Conservation (phyloP, 2,113 vertebrate genomes). For the Uropsilus gracilis region DNA sequence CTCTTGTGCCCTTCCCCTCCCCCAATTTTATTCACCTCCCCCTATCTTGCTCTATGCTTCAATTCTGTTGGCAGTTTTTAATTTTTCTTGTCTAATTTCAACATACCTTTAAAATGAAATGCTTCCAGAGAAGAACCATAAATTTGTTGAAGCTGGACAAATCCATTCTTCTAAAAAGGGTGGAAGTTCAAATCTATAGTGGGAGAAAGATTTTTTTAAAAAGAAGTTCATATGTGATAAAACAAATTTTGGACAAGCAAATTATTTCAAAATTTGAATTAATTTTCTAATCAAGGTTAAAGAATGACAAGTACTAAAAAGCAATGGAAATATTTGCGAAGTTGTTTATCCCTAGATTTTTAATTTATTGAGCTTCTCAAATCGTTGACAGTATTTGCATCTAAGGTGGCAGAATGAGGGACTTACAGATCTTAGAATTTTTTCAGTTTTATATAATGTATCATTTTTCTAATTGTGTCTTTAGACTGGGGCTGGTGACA, state of each 20-base stretch:
- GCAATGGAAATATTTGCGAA: background rate
- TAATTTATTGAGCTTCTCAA: background rate
- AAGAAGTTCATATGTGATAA: background rate
- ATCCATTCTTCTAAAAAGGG: constrained; percentile 49
- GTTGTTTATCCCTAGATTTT: background rate
- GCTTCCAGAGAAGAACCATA: constrained; percentile 95
- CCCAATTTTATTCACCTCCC: too few relatives aligned
- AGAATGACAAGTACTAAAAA: background rate
- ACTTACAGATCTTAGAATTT: too few relatives aligned
- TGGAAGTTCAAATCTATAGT: constrained; percentile 27
- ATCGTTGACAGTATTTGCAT: too few relatives aligned
- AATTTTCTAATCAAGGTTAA: constrained; percentile 33
- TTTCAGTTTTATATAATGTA: too few relatives aligned
- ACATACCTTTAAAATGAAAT: constrained; percentile 94
- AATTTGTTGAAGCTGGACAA: constrained; percentile 85
- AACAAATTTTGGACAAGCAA: background rate
- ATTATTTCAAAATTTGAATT: constrained; percentile 1
- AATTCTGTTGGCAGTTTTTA: too few relatives aligned
- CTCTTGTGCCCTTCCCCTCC: too few relatives aligned
- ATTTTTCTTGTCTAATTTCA: too few relatives aligned
- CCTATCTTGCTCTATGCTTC: too few relatives aligned
- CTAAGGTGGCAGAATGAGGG: too few relatives aligned
- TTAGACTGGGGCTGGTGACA: too few relatives aligned
- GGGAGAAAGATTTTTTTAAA: background rate
- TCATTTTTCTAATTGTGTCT: too few relatives aligned